Base-by-base conservation (phyloP, 1,140 invertebrate genomes). In the Anastrepha ludens region DNA sequence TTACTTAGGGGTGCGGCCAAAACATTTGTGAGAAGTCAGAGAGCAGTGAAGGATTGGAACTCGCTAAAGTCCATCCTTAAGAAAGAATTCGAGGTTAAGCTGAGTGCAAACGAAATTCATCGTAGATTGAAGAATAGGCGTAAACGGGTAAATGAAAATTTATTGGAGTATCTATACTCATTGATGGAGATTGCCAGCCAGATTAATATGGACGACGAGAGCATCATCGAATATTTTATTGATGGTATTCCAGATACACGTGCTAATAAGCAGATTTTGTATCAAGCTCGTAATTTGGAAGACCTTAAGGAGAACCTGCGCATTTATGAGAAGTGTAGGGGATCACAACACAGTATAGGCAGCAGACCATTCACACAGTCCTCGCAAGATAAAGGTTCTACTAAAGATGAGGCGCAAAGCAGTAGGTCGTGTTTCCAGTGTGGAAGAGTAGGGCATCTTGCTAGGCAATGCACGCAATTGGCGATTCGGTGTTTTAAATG, bases 191-290 rank as follows among this genome's bases (percentile, higher is more conserved):
- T 87, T 50, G 87, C 15, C 7, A 81, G 44, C 7, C 50, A 15
- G 44, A 62, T 81, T 7, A 41, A 65, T 9, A 13, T 87, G 60
- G 87, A 87, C 44, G 87, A 85, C 5, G 39, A 70, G 17, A 87
- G 86, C 62, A 15, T 87, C 3, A 74, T 87, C 15, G 65, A 87
- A 70, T 87, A 87, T 87, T 87, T 87, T 55, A 41, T 87, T 44
- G 86, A 87, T 20, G 86, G 86, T 2, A 74, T 87, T 20, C 86
- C 86, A 11, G 86, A 87, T 29, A 44, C 62, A 29, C 20, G 62
- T 15, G n/a, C 15, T 4, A 67, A 87, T 65, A 87, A 87, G 41
- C 15, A 29, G 11, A 50, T 87, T 8, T 41, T 87, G 7, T 64
- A 64, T 6, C 59, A 87, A 20, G 17, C 86, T 15, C 17, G 5